Conservation (phyloP, 2,797 vertebrate genomes). For the Heliangelus exortis region DNA sequence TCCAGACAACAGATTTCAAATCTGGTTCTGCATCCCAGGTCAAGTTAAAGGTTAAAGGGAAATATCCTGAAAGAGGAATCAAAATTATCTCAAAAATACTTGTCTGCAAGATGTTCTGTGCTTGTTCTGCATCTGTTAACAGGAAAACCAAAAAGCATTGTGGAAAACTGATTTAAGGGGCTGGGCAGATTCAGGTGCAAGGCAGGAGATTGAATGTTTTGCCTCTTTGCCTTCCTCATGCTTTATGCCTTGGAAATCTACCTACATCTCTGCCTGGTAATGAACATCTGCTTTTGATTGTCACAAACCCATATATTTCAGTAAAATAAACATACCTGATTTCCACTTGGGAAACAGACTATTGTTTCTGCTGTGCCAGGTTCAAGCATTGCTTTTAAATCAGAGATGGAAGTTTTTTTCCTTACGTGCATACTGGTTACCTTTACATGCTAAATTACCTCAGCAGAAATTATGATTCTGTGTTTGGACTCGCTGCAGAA, state of each 20-base stretch:
- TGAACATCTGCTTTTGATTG: slow-evolving; percentile 66
- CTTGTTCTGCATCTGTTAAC: neutral
- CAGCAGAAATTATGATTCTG: neutral
- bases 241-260: slow-evolving; percentile 49
- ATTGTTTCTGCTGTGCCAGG: slow-evolving; percentile 46
- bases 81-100: neutral
- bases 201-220: slow-evolving; percentile 11
- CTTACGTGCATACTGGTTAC: slow-evolving; percentile 11
- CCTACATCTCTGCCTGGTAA: slow-evolving; percentile 34
- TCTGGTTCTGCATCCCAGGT: neutral
- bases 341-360: slow-evolving; percentile 34
- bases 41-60: neutral
- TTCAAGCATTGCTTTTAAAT: slow-evolving; percentile 58
- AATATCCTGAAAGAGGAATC: neutral
- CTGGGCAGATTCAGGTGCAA: slow-evolving; percentile 8
- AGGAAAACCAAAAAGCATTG: neutral
- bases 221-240: slow-evolving; percentile 17
- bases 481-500: slow-evolving; percentile 29
- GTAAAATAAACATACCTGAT: slow-evolving; percentile 57
- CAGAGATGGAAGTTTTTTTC: neutral
- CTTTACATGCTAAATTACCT: slow-evolving; percentile 26
- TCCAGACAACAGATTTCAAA: neutral
- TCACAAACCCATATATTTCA: slow-evolving; percentile 49
- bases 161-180: slow-evolving; percentile 18
- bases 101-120: neutral